Percentiles rank a stretch among this genome's conserved stretches.
phyloP scores from a whole-genome alignment of 2,797 vertebrate genomes.

The Okamejei kenojei region DNA sequence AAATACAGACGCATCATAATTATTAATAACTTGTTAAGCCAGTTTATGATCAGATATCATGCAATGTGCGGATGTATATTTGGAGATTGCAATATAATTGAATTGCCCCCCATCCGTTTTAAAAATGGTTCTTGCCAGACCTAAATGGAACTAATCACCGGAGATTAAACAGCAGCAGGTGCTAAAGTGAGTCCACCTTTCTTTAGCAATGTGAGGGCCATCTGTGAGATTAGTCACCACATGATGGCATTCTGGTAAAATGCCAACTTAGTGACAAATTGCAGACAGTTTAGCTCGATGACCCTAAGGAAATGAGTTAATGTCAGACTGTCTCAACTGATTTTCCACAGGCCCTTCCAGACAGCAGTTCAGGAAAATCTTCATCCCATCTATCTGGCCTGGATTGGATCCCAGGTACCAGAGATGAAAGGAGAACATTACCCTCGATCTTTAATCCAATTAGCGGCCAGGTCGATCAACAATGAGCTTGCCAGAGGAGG shows the following conservation, averaged over 20 bases:
- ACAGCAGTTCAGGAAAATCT: neutral
- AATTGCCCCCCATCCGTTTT: neutral
- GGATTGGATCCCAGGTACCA: neutral
- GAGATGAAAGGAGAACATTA: neutral
- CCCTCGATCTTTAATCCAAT: neutral
- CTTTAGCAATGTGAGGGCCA: neutral
- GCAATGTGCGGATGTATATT: too few relatives aligned
- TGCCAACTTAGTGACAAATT: conserved; percentile 15
- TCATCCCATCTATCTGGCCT: neutral
- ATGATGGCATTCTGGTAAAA: conserved; percentile 14
- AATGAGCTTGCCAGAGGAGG: too few relatives aligned
- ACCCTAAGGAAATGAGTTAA: neutral
- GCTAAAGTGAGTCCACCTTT: neutral
- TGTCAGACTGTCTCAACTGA: neutral
- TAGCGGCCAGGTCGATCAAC: neutral
- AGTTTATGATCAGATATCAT: neutral
- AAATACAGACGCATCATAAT: neutral
- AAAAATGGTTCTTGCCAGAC: neutral
- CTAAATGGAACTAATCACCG: neutral
- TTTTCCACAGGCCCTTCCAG: neutral
- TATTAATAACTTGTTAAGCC: neutral
- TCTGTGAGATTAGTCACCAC: neutral
- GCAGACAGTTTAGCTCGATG: neutral
- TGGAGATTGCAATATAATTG: neutral
- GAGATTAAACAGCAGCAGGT: neutral